These are phyloP conservation scores for Anastrepha ludens DNA, from an alignment of 1,140 invertebrate genomes.

Conservation along the genomic window DNA sequence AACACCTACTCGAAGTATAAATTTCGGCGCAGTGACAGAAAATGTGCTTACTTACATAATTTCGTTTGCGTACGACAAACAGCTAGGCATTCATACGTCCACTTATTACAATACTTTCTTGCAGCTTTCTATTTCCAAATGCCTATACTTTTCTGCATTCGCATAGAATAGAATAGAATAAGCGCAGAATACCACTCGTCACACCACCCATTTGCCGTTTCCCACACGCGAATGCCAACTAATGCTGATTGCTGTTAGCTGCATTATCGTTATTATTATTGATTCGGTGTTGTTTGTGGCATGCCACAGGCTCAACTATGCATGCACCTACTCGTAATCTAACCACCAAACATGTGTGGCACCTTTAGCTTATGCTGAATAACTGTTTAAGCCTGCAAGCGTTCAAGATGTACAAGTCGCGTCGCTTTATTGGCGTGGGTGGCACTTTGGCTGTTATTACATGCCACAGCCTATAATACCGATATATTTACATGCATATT, in stretches of 20 bases:
- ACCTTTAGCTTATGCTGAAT: background rate
- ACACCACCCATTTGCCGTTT: background rate
- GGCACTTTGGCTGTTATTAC: constrained; percentile 45
- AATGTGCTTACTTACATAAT: background rate
- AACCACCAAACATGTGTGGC: constrained; percentile 23
- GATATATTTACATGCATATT: background rate
- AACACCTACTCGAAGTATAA: constrained; percentile 31
- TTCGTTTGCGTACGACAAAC: background rate
- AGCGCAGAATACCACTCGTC: too few relatives aligned
- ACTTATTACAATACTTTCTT: background rate
- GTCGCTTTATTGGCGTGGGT: constrained; percentile 17
- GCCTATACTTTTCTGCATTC: background rate
- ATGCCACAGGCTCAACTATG: constrained; percentile 14
- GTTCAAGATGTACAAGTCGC: background rate
- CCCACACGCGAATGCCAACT: background rate
- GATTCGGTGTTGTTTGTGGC: constrained; percentile 37
- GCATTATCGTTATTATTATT: constrained; percentile 48
- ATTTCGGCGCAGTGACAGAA: constrained; percentile 26
- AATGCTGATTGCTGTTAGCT: constrained; percentile 12
- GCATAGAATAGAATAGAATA: background rate
- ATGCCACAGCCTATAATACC: background rate
- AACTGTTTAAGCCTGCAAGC: background rate
- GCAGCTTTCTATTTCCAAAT: background rate
- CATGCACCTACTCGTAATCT: background rate
- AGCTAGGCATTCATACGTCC: background rate